Conservation (phyloP, 2,113 vertebrate genomes). For the Tetraodon nigroviridis region DNA sequence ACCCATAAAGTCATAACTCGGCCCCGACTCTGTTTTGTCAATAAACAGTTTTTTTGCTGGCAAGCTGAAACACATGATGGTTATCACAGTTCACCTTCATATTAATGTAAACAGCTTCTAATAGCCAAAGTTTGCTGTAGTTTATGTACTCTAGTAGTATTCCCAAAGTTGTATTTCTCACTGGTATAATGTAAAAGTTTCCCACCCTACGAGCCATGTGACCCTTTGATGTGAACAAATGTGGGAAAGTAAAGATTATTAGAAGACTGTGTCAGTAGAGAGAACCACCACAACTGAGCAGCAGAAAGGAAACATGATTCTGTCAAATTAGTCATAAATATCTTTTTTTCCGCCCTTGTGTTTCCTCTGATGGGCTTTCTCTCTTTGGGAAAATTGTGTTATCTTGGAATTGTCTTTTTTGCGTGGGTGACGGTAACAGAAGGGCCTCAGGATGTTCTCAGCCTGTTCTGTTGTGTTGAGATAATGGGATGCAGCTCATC, state of each 20-base stretch:
- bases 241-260: conserved; percentile 23
- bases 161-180: conserved; percentile 2
- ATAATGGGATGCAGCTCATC: not conserved
- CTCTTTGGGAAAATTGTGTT: conserved; percentile 13
- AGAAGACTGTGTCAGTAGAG: conserved; percentile 10
- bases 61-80: not conserved
- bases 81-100: not conserved
- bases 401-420: conserved; percentile 18
- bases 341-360: conserved; percentile 43
- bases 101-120: conserved; percentile 3
- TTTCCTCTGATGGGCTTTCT: conserved; percentile 38
- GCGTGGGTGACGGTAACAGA: conserved; percentile 7
- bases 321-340: conserved; percentile 21
- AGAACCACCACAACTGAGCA: conserved; percentile 30
- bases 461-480: conserved; percentile 2
- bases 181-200: conserved; percentile 56
- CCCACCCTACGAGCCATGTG: conserved; percentile 20
- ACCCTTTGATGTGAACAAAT: conserved; percentile 36
- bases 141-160: too few species aligned
- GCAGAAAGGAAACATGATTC: conserved; percentile 31
- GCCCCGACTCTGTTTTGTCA: conserved; percentile 1
- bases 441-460: conserved; percentile 3
- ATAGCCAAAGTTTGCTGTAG: not conserved
- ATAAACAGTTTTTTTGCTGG: conserved; percentile 15
- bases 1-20: conserved; percentile 13